These are phyloP conservation scores for Orchestes rusci DNA, from an alignment of 2,888 invertebrate genomes.

Conservation along the genomic window DNA sequence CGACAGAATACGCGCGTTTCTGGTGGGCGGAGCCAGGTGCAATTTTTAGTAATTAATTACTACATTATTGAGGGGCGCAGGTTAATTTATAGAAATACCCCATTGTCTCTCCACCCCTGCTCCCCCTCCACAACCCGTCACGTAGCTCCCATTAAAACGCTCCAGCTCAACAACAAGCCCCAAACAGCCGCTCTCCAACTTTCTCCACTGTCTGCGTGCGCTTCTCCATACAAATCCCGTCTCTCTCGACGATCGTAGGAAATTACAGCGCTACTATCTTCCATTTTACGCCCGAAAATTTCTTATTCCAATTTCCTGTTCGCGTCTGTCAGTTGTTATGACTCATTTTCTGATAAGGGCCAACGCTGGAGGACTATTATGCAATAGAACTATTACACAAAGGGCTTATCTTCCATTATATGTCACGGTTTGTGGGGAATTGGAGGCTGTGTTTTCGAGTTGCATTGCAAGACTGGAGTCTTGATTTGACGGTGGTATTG, in stretches of 20 bases:
- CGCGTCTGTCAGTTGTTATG: conserved; percentile 57
- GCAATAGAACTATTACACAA: conserved; percentile 48
- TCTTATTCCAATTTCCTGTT: conserved; percentile 67
- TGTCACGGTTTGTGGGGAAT: conserved; percentile 45
- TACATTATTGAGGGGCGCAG: no score
- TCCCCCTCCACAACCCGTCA: no score
- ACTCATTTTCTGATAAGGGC: conserved; percentile 67
- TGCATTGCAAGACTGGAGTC: conserved; percentile 27
- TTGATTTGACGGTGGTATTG: conserved; percentile 31
- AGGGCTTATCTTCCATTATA: conserved; percentile 46
- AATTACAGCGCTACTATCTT: conserved; percentile 70
- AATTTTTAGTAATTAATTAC: no score
- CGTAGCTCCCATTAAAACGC: no score
- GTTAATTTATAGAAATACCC: no score
- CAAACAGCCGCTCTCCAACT: not conserved
- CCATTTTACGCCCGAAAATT: conserved; percentile 72
- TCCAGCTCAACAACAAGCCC: no score
- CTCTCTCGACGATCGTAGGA: conserved; percentile 51
- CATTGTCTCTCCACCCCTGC: no score
- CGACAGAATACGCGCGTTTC: no score
- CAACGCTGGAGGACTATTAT: conserved; percentile 45
- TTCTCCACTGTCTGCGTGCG: not conserved
- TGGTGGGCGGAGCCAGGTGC: no score
- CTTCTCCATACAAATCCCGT: conserved; percentile 32
- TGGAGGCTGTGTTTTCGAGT: conserved; percentile 39